phyloP scores from a whole-genome alignment of 2,888 invertebrate species.

The Homarus gammarus region DNA sequence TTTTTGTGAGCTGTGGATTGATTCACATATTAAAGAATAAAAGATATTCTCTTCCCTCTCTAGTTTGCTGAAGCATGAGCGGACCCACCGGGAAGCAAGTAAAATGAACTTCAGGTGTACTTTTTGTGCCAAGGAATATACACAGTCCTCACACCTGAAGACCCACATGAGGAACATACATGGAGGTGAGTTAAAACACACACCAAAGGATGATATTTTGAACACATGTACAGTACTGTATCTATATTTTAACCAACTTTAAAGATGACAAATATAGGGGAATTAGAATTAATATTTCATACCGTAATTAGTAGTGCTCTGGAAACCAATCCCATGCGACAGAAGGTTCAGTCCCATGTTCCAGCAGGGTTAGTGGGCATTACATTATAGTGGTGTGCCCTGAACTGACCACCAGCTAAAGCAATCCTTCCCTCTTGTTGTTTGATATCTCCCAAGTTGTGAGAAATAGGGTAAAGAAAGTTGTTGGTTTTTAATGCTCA shows the following conservation, averaged over 20 bases:
- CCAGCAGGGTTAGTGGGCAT: no score
- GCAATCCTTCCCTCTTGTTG: no score
- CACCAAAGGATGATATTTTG: background rate
- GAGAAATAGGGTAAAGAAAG: no score
- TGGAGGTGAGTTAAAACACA: conserved; percentile 26
- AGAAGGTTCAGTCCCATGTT: no score
- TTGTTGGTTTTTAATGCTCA: background rate
- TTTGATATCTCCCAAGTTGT: no score
- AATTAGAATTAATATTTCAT: background rate
- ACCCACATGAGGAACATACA: conserved; percentile 59
- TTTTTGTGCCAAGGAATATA: conserved; percentile 32
- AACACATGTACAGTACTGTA: no score
- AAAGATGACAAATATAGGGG: background rate
- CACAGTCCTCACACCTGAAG: conserved; percentile 61
- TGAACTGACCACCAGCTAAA: no score
- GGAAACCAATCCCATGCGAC: no score
- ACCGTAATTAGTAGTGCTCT: no score
- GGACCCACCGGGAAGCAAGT: conserved; percentile 33
- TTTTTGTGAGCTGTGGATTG: no score
- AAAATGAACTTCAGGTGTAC: conserved; percentile 31
- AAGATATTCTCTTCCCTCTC: background rate
- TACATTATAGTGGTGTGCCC: no score
- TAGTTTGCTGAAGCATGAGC: conserved; percentile 59
- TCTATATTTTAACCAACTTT: background rate
- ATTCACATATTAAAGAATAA: background rate